A percentile compares a stretch with the other conserved stretches of the same genome.
These are phyloP conservation scores for Aldrovandia affinis DNA, from an alignment of 2,797 vertebrate species.

Conservation along the genomic window DNA sequence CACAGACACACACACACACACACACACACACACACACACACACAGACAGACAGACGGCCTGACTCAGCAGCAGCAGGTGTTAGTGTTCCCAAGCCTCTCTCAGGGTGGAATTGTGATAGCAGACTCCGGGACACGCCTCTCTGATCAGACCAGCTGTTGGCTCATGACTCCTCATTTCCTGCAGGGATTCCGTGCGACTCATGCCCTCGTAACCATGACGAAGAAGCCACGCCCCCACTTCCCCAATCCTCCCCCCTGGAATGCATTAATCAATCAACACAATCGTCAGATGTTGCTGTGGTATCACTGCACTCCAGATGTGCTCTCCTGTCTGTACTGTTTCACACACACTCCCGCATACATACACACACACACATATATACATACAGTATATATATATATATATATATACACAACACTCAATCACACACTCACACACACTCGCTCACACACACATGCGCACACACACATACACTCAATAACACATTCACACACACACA, in stretches of 20 bases:
- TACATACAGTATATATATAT: no score
- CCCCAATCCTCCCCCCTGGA: not conserved
- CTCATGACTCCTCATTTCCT: not conserved
- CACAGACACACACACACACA: constrained; percentile 6
- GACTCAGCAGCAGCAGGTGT: not conserved
- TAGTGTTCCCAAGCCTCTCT: no score
- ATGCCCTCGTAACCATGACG: not conserved
- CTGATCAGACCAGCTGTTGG: not conserved
- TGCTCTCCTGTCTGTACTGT: no score
- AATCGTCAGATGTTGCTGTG: not conserved
- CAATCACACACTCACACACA: no score
- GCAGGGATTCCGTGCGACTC: not conserved
- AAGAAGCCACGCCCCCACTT: not conserved
- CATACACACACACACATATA: no score
- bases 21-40: not conserved
- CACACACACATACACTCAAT: no score
- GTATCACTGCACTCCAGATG: not conserved
- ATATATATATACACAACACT: no score
- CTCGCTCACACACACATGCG: no score
- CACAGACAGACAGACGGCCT: no score
- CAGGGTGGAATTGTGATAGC: constrained; percentile 39
- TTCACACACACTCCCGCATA: no score
- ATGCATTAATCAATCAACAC: no score
- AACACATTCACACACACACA: constrained; percentile 44
- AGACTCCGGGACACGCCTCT: no score